These are phyloP conservation scores for Balearica regulorum DNA, from an alignment of 2,797 vertebrate genomes.

Conservation along the genomic window DNA sequence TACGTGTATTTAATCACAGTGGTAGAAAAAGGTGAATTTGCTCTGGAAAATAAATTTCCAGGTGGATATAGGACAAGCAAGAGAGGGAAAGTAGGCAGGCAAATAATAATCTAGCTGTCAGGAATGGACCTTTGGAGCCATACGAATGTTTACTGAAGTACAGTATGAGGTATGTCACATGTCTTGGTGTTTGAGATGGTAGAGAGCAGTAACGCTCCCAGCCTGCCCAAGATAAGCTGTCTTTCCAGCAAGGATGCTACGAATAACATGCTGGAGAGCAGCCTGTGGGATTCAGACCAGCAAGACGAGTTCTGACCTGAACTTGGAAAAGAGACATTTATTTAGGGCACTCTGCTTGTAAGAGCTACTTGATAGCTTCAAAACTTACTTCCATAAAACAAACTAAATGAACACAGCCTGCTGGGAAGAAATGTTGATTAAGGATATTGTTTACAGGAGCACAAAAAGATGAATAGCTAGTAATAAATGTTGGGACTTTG, in stretches of 20 bases:
- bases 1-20: background rate
- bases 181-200: background rate
- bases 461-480: conserved; percentile 44
- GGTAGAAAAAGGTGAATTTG: background rate
- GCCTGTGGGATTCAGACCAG: background rate
- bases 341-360: background rate
- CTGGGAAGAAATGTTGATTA: conserved; percentile 42
- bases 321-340: background rate
- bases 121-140: background rate
- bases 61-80: background rate
- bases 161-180: background rate
- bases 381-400: conserved; percentile 28
- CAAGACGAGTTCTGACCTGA: background rate
- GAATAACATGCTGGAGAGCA: conserved; percentile 2
- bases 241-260: background rate
- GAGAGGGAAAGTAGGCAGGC: background rate
- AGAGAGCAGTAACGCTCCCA: background rate
- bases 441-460: conserved; percentile 32
- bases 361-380: background rate
- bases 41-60: background rate
- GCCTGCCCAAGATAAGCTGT: background rate
- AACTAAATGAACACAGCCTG: conserved; percentile 20
- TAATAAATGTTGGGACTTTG: conserved; percentile 44
- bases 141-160: background rate
- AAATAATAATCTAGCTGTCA: background rate